These are phyloP conservation scores for Indicator indicator DNA, from an alignment of 2,113 vertebrate species.

Conservation along the genomic window DNA sequence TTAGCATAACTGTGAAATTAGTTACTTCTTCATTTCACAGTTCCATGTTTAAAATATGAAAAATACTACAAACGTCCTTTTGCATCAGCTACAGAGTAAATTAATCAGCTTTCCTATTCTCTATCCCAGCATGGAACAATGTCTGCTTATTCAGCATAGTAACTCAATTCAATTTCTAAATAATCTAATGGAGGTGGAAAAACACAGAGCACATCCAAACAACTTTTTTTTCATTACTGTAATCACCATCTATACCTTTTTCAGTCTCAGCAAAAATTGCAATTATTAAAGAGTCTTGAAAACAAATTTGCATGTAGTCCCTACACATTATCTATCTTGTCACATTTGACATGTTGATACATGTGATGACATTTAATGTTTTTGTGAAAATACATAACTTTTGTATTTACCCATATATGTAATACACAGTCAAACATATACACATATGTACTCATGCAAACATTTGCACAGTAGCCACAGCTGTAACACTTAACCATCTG, in stretches of 20 bases:
- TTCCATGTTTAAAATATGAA: slow-evolving; percentile 1
- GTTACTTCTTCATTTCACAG: background rate
- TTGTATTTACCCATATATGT: background rate
- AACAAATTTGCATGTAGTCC: background rate
- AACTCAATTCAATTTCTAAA: slow-evolving; percentile 31
- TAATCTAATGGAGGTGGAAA: background rate
- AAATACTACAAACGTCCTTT: background rate
- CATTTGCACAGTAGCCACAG: background rate
- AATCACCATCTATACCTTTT: background rate
- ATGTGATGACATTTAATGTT: background rate
- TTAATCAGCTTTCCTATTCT: background rate
- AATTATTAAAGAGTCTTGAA: background rate
- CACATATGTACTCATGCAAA: background rate
- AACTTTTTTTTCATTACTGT: background rate
- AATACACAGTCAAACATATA: background rate
- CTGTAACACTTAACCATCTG: background rate
- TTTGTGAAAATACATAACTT: background rate
- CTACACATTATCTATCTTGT: background rate
- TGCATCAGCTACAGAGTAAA: background rate
- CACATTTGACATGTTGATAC: background rate
- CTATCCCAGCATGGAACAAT: background rate
- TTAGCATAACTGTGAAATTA: background rate
- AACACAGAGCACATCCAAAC: slow-evolving; percentile 15
- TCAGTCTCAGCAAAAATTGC: background rate
- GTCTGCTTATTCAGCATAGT: background rate